Base-by-base conservation (phyloP, 2,888 invertebrate genomes). In the Isoperla grammatica region DNA sequence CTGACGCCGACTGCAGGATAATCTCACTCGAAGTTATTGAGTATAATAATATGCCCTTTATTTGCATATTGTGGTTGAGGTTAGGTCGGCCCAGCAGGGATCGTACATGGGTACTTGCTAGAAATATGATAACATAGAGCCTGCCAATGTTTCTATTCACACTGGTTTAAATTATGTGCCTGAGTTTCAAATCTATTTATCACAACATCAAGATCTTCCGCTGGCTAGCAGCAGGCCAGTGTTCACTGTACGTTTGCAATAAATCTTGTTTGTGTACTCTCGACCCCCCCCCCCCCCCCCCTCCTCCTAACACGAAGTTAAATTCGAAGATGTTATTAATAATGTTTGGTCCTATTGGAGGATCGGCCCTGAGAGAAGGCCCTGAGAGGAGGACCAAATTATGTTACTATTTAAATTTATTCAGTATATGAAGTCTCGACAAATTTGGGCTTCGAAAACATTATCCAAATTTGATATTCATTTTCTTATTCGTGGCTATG, bases 61-160 rank as follows among this genome's bases (percentile, higher is more conserved):
- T 49, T 49, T 49, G 49, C 49, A 49, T 49, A 49, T 49, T 20
- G n/a, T 46, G 46, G 17, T 29, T 29, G 29, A 22, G 49, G 49
- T 29, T 29, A 49, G 49, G 49, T 29, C 29, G 29, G 20, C 49
- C 3, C 49, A 49, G 49, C 29, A 29, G 22, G 49, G 49, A 15
- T 15, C 29, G 29, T 29, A 9, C 49, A 49, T 12, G 29, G 23
- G 35, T 49, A 49, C 49, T 9, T 29, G 35, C 29, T 49, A 49
- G 49, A 29, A 49, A 49, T 49, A 49, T 49, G 29, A 49, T 23
- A 49, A 49, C 49, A 49, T 49, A 49, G 13, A 49, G 49, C 49
- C 49, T 49, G 49, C 49, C 49, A 49, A 49, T 49, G 49, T 49
- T 35, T 22, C 49, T 48, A 49, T 49, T 49, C 49, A 49, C 49